A percentile compares a stretch with the other conserved stretches of the same genome.
Conservation (phyloP, 2,888 invertebrate genomes). For the Leptarthrus brevirostris region DNA sequence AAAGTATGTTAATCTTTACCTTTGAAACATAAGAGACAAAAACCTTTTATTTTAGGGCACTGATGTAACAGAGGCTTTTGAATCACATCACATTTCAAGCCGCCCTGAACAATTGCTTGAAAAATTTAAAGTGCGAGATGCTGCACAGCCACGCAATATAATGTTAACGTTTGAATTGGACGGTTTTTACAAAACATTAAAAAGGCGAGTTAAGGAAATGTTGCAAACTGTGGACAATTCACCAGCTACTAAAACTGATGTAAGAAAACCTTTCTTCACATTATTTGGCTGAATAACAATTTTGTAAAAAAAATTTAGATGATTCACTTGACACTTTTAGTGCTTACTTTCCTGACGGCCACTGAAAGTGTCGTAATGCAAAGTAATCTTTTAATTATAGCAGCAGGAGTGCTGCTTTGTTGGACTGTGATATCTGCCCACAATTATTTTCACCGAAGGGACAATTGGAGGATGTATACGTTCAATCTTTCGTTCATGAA, state of each 20-base stretch:
- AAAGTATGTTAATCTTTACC: slow-evolving; percentile 67
- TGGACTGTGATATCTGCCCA: slow-evolving; percentile 75
- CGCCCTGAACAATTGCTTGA: slow-evolving; percentile 71
- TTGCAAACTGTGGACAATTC: slow-evolving; percentile 70
- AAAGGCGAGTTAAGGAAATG: slow-evolving; percentile 70
- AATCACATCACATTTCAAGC: slow-evolving; percentile 76
- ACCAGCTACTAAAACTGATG: slow-evolving; percentile 62
- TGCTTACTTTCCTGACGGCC: slow-evolving; percentile 63
- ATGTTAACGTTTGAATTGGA: slow-evolving; percentile 79
- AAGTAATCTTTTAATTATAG: slow-evolving; percentile 59
- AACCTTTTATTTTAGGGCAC: slow-evolving; percentile 72
- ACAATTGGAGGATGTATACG: slow-evolving; percentile 83
- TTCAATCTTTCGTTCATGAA: slow-evolving; percentile 76
- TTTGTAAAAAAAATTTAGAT: slow-evolving; percentile 57
- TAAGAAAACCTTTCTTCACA: slow-evolving; percentile 56
- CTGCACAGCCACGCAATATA: slow-evolving; percentile 73
- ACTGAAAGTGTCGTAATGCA: slow-evolving; percentile 63
- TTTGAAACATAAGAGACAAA: too few relatives aligned
- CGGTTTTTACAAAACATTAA: slow-evolving; percentile 80
- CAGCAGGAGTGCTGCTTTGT: slow-evolving; percentile 72
- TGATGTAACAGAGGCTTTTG: slow-evolving; percentile 85
- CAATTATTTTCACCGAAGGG: slow-evolving; percentile 81
- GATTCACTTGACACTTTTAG: slow-evolving; percentile 65
- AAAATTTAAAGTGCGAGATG: slow-evolving; percentile 76
- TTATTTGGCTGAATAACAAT: too few relatives aligned